phyloP scores from a whole-genome alignment of 2,113 vertebrate genomes.

The Prochilodus magdalenae region DNA sequence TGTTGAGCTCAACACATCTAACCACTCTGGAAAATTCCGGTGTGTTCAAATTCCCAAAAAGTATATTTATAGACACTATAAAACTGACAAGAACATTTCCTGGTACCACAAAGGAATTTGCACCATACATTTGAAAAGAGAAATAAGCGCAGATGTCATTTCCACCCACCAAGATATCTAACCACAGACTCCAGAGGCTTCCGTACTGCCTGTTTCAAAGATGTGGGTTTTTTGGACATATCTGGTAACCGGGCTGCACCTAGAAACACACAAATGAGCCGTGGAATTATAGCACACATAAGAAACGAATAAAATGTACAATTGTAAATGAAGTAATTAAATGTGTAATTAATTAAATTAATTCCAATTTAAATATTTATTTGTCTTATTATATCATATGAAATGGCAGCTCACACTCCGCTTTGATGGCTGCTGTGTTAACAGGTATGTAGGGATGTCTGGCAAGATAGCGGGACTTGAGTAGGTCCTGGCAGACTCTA shows the following conservation, averaged over 20 bases:
- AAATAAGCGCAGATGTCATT: neutral
- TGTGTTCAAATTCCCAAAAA: neutral
- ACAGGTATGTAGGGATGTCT: conserved; percentile 92
- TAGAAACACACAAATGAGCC: conserved; percentile 60
- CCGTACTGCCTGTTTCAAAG: conserved; percentile 86
- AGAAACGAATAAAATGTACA: neutral
- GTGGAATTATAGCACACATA: conserved; percentile 2
- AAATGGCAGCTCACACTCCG: conserved; percentile 95
- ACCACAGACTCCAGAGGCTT: conserved; percentile 96
- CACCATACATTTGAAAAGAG: neutral
- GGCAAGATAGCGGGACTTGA: conserved; percentile 86
- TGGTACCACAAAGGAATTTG: neutral
- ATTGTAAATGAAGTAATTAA: neutral
- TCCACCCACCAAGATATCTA: conserved; percentile 87
- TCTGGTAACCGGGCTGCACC: conserved; percentile 91
- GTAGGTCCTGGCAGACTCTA: conserved; percentile 91
- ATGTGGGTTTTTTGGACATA: conserved; percentile 81
- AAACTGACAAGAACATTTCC: neutral
- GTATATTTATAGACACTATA: neutral
- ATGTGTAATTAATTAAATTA: no score
- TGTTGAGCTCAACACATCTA: neutral
- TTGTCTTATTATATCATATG: no score
- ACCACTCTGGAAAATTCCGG: neutral
- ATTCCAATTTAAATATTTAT: no score
- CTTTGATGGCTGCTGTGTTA: conserved; percentile 95